Evolutionary conservation across 2,113 vertebrate species (phyloP), one percentile per base, ranked within the genome.

Genomic region (Camelus dromedarius): DNA sequence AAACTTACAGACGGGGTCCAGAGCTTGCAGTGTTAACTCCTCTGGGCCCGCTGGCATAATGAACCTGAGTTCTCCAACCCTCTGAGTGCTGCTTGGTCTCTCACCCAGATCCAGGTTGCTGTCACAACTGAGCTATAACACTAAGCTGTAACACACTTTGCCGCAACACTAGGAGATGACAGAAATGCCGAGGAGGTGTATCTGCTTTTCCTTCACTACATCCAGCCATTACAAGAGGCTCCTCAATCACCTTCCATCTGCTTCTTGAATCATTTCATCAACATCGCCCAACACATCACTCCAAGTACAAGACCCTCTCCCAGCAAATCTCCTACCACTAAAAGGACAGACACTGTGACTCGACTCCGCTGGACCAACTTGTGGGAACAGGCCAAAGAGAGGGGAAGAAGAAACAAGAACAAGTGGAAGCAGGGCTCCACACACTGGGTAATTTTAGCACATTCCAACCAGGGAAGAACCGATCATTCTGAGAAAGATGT

Each of bases 321-420:
- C 24, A 26, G 24, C 19, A 67, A 11, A 56, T 26, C 3, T 32
- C n/a, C 42, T 70, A 35, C 8, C 79, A 64, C 14, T 5, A 35
- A 46, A 60, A 14, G 14, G 42, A 24, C 2, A 6, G 1, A 28
- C 1, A 13, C 18, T 0, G 3, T 8, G 12, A 1, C 38, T 64
- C 50, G 11, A 38, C 67, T 38, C 8, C 0, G 0, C 19, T 7
- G 38, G 42, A 26, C 60, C 30, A 26, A 5, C 24, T 60, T 2
- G 2, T 1, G 16, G 38, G 35, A 62, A 38, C 18, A 35, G 30
- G 14, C 2, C 1, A n/a, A 75, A 46, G 5, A 2, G 13, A 75
- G 2, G 12, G 16, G 64, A 86, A 48, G 77, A 66, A 72, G 38
- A 56, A 64, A 64, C 15, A 42, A 70, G 62, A 66, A 52, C 7